Conservation (phyloP, 2,888 invertebrate species). For the Pristionchus fissidentatus region DNA sequence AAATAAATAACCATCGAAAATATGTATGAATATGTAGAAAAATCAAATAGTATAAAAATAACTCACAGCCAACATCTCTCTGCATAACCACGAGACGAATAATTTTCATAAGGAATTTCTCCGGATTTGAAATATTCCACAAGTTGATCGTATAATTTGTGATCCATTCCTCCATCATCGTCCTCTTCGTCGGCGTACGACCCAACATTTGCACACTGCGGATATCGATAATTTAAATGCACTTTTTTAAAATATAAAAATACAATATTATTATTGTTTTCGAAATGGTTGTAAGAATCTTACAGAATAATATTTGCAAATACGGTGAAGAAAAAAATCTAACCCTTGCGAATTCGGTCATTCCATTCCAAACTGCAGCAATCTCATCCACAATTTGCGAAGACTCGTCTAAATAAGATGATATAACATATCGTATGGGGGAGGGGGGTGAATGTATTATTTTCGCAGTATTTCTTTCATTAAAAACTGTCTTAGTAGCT, state of each 20-base stretch:
- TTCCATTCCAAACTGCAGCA: not conserved
- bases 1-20: not conserved
- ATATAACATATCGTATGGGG: not conserved
- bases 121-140: constrained; percentile 17
- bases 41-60: too few relatives aligned
- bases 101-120: constrained; percentile 17
- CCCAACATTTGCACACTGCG: not conserved
- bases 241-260: too few relatives aligned
- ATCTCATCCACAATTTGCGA: not conserved
- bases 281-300: too few relatives aligned
- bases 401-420: not conserved
- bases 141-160: constrained; percentile 10
- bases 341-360: not conserved
- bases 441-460: too few relatives aligned
- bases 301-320: too few relatives aligned
- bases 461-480: too few relatives aligned
- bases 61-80: not conserved
- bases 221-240: too few relatives aligned
- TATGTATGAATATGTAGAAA: too few relatives aligned
- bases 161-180: constrained; percentile 38
- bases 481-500: too few relatives aligned
- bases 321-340: too few relatives aligned
- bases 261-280: too few relatives aligned
- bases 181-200: constrained; percentile 13
- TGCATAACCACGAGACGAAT: not conserved